A percentile compares a stretch with the other conserved stretches of the same genome.
Conservation (phyloP, 1,140 invertebrate genomes). For the Formica selysi region DNA sequence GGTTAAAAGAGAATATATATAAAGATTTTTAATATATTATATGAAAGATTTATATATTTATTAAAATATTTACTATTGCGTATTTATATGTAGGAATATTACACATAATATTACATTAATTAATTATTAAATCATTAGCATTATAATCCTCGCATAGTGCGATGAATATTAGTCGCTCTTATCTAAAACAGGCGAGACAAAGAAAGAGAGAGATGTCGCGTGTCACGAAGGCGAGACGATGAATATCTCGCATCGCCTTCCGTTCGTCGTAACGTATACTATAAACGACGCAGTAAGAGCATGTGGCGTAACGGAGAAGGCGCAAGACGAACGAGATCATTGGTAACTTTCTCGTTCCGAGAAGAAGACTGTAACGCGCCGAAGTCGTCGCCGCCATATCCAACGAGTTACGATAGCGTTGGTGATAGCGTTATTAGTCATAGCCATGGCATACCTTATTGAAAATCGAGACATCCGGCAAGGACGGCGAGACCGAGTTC, state of each 20-base stretch:
- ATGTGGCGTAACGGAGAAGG: conserved; percentile 44
- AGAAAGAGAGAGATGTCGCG: not conserved
- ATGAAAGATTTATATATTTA: too few relatives aligned
- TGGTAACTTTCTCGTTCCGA: conserved; percentile 38
- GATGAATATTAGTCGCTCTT: conserved; percentile 25
- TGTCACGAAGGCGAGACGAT: conserved; percentile 7
- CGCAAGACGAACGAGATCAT: conserved; percentile 31
- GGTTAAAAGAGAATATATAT: not conserved
- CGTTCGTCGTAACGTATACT: conserved; percentile 23
- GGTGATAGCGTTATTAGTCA: conserved; percentile 66
- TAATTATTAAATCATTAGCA: not conserved
- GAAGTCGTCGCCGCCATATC: conserved; percentile 50
- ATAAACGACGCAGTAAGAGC: conserved; percentile 17
- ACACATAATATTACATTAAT: not conserved
- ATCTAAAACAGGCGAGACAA: conserved; percentile 17
- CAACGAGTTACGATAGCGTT: conserved; percentile 63
- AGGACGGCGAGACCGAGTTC: conserved; percentile 56
- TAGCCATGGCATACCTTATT: conserved; percentile 56
- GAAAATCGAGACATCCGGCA: conserved; percentile 75
- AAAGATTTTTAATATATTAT: not conserved
- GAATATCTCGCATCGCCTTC: conserved; percentile 27
- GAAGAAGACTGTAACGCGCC: conserved; percentile 52
- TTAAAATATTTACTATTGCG: not conserved
- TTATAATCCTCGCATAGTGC: not conserved
- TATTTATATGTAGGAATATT: not conserved